Percentiles rank a stretch among this genome's conserved stretches.
Conservation (phyloP, 2,797 vertebrate species). For the Anisognathus igniventris region DNA sequence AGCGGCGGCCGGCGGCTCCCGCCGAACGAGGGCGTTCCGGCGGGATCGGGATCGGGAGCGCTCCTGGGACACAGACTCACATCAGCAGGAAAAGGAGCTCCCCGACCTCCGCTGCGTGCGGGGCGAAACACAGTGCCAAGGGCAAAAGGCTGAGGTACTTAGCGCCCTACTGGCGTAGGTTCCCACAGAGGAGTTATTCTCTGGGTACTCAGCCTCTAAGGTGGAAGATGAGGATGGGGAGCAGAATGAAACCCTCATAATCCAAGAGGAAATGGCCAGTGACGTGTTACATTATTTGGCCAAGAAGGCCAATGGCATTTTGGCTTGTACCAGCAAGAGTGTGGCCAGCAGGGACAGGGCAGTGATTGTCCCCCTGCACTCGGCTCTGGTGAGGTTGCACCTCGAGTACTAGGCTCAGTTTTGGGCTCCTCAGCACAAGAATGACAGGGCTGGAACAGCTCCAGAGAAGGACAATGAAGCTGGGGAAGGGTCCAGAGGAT, state of each 20-base stretch:
- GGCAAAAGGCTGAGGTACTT: too few species aligned
- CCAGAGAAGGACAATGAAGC: neutral
- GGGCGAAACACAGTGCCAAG: neutral
- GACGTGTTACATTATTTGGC: neutral
- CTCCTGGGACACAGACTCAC: fast-evolving
- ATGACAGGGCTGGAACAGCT: neutral
- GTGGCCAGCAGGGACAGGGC: neutral
- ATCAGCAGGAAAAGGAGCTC: fast-evolving
- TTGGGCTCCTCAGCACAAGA: neutral
- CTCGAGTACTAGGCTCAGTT: neutral
- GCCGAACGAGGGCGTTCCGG: neutral
- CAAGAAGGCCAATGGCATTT: neutral
- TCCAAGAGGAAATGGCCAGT: neutral
- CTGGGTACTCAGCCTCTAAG: neutral
- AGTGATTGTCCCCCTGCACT: neutral
- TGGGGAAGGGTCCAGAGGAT: neutral
- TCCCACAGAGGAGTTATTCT: neutral
- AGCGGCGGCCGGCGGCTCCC: neutral
- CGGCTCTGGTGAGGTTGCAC: fast-evolving
- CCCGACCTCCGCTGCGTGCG: too few species aligned
- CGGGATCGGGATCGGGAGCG: too few species aligned
- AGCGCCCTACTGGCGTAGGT: too few species aligned
- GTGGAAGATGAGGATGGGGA: neutral
- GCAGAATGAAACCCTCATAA: neutral
- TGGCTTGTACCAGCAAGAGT: neutral